phyloP scores from a whole-genome alignment of 2,797 vertebrate genomes.

The Galago senegalensis region DNA sequence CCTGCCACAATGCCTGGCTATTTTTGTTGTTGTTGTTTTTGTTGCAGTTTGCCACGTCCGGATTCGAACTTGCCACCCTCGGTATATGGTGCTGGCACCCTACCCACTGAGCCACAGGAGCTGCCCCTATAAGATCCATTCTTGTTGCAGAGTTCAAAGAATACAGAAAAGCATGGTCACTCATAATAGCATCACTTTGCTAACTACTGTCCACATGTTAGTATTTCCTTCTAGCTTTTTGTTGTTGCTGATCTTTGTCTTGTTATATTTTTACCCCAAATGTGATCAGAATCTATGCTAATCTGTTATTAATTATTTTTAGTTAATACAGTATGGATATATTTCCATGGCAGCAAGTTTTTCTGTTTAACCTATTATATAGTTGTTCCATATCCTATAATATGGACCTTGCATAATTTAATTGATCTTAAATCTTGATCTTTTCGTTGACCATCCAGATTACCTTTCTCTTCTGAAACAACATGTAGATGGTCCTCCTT shows the following conservation, averaged over 20 bases:
- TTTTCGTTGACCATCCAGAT: neutral
- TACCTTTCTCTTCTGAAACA: neutral
- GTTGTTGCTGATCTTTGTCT: neutral
- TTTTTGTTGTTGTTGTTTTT: no score
- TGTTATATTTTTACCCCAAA: neutral
- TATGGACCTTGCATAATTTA: neutral
- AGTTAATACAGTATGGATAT: neutral
- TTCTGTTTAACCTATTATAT: neutral
- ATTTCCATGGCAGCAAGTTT: neutral
- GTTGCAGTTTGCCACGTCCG: no score
- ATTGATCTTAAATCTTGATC: neutral
- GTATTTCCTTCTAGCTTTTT: neutral
- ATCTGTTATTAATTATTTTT: neutral
- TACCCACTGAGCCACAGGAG: no score
- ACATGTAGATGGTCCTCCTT: neutral
- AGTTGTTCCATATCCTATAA: neutral
- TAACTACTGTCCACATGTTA: neutral
- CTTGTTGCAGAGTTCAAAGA: conserved; percentile 13
- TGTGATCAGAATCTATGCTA: neutral
- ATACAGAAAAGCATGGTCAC: neutral
- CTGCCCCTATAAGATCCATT: neutral
- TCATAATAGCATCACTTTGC: neutral
- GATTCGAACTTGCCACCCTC: no score
- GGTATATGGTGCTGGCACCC: no score
- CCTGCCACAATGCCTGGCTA: no score